These are phyloP conservation scores for Pseudomyrmex flavicornis DNA, from an alignment of 1,140 invertebrate species.

Conservation along the genomic window DNA sequence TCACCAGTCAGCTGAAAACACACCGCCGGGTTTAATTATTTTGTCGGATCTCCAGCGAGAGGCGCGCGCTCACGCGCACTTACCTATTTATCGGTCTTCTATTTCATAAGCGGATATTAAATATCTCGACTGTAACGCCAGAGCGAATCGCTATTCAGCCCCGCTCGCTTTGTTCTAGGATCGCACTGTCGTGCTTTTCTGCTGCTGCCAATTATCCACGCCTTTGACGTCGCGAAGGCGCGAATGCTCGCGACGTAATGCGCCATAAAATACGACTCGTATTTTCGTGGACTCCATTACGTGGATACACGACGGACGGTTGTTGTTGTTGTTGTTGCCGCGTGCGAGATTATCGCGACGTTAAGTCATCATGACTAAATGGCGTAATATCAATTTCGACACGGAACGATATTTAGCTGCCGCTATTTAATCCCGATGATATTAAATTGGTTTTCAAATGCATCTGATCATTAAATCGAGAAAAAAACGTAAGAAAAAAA, in stretches of 20 bases:
- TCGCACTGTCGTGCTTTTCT: constrained; percentile 37
- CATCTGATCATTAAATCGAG: neutral
- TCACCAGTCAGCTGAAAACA: constrained; percentile 7
- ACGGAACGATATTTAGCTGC: neutral
- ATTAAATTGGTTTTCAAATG: neutral
- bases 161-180: constrained; percentile 52
- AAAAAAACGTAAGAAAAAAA: neutral
- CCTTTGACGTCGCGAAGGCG: constrained; percentile 20
- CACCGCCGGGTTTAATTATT: constrained; percentile 39
- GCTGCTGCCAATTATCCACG: constrained; percentile 31
- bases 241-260: constrained; percentile 30
- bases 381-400: constrained; percentile 37
- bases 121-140: constrained; percentile 20
- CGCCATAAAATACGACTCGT: constrained; percentile 40
- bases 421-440: neutral
- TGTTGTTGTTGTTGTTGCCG: neutral
- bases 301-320: constrained; percentile 13
- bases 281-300: constrained; percentile 25
- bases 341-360: constrained; percentile 12
- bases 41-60: neutral
- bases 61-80: neutral
- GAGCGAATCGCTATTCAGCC: constrained; percentile 28
- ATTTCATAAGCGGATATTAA: constrained; percentile 37
- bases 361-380: neutral
- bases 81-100: constrained; percentile 24